These are phyloP conservation scores for Pedicia rivosa DNA, from an alignment of 2,888 invertebrate genomes.

Conservation along the genomic window DNA sequence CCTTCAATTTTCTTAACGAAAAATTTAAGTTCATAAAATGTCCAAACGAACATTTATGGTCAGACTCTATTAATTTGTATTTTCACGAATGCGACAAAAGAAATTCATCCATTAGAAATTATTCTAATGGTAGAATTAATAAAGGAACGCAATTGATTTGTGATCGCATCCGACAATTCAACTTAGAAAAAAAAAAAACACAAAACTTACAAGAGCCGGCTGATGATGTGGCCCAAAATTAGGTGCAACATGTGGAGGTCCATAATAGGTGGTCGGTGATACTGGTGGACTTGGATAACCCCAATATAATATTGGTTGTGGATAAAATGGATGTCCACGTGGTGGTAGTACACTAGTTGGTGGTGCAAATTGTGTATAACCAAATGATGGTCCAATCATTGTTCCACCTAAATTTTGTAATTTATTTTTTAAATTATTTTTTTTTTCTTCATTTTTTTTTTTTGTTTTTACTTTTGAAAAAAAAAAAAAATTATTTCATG, in stretches of 20 bases:
- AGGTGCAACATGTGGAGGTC: constrained; percentile 24
- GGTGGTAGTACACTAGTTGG: constrained; percentile 36
- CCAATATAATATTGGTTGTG: constrained; percentile 72
- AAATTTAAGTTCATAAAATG: no score
- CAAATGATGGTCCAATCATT: constrained; percentile 35
- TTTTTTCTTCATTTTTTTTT: no score
- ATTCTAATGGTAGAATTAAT: no score
- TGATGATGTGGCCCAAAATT: constrained; percentile 12
- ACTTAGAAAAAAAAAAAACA: neutral
- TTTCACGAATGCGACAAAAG: no score
- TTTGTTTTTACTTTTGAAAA: no score
- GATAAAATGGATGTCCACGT: constrained; percentile 37
- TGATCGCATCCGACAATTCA: no score
- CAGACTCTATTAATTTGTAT: no score
- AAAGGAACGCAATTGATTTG: no score
- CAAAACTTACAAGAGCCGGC: constrained; percentile 20
- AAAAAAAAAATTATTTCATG: no score
- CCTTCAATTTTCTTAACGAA: no score
- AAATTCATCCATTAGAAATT: no score
- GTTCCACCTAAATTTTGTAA: constrained; percentile 35
- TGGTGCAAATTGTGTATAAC: constrained; percentile 34
- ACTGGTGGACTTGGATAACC: constrained; percentile 89
- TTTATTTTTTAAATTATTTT: constrained; percentile 10
- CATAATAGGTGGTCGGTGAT: constrained; percentile 77
- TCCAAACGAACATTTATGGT: no score